Evolutionary conservation across 1,140 invertebrate genomes (phyloP).

Genomic region (Drosophila willistoni): DNA sequence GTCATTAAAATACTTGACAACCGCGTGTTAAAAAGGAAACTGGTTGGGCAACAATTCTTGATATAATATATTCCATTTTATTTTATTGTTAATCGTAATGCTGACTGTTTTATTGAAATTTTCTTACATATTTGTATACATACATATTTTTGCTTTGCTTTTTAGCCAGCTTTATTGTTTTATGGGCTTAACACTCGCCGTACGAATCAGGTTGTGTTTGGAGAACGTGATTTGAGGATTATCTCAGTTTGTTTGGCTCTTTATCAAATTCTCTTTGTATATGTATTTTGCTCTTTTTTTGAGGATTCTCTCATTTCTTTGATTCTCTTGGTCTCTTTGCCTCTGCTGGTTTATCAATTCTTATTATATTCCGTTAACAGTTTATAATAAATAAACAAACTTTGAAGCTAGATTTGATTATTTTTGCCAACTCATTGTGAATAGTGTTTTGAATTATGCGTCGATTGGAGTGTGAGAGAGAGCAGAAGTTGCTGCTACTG

Average conservation of each 20-base stretch:
- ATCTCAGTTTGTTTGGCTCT: neutral
- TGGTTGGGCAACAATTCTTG: neutral
- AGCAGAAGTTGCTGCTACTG: neutral
- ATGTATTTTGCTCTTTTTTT: neutral
- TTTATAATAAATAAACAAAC: constrained; percentile 2
- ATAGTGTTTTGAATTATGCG: neutral
- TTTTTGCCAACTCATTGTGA: constrained; percentile 31
- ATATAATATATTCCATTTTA: neutral
- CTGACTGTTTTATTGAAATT: neutral
- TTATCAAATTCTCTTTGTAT: neutral
- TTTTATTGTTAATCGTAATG: neutral
- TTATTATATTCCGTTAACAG: neutral
- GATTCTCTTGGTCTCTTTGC: neutral
- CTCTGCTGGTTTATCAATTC: neutral
- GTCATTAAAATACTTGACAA: neutral
- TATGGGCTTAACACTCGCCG: too few species aligned
- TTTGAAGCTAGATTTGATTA: neutral
- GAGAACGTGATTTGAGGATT: constrained; percentile 7
- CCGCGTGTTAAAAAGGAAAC: neutral
- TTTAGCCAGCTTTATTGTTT: neutral
- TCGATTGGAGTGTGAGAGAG: neutral
- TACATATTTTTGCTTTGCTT: neutral
- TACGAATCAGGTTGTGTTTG: neutral
- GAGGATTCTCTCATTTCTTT: neutral
- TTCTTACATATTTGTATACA: neutral